Evolutionary conservation across 1,140 invertebrate species (phyloP).

Genomic region (Sminthurides bifidus): DNA sequence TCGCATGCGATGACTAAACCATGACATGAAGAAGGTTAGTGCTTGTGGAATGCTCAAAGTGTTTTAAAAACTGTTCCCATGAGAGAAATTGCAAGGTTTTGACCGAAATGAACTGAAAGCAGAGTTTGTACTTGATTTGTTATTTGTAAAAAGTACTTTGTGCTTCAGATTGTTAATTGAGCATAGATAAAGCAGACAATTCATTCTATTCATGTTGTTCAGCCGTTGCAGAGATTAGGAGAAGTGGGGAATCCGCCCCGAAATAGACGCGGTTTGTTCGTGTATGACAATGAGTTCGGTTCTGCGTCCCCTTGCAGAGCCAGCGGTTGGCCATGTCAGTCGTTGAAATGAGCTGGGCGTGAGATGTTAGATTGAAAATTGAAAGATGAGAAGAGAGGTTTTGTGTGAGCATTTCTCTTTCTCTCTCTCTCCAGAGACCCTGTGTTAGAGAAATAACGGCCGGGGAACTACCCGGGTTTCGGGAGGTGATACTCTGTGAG

Average conservation of each 20-base stretch:
- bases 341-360: conserved; percentile 30
- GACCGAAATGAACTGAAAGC: too few species aligned
- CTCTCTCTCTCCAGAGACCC: not conserved
- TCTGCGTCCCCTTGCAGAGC: not conserved
- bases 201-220: not conserved
- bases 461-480: not conserved
- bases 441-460: not conserved
- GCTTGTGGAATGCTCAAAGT: too few species aligned
- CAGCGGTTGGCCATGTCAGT: not conserved
- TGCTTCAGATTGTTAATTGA: too few species aligned
- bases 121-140: too few species aligned
- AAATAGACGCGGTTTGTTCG: not conserved
- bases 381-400: conserved; percentile 9
- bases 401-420: conserved; percentile 1
- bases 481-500: too few species aligned
- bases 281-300: not conserved
- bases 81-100: too few species aligned
- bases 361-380: conserved; percentile 25
- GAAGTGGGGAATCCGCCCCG: not conserved
- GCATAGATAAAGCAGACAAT: not conserved
- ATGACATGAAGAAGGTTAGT: too few species aligned
- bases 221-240: not conserved
- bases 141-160: too few species aligned
- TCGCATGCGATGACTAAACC: too few species aligned
- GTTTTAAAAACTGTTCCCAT: too few species aligned